phyloP scores from a whole-genome alignment of 53 echinoderm and acorn worm genomes.

The Astropecten irregularis region DNA sequence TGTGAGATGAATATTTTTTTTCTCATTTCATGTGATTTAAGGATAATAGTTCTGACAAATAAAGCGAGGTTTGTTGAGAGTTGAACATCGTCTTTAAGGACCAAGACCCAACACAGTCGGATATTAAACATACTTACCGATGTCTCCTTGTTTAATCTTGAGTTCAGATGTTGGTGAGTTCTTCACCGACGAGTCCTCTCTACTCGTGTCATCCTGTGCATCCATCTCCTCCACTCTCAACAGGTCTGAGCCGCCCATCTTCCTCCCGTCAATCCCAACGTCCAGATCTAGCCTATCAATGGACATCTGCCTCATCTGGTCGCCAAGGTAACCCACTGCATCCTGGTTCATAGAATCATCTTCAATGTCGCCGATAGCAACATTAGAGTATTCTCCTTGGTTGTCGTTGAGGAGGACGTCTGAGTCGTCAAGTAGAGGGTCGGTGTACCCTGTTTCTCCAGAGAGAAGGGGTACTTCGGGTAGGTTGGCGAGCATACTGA shows the following conservation, averaged over 20 bases:
- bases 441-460: neutral
- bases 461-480: conserved; percentile 26
- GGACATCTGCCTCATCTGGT: conserved; percentile 45
- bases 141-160: conserved; percentile 63
- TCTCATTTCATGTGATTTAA: no score
- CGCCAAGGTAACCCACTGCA: conserved; percentile 50
- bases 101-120: no score
- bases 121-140: conserved; percentile 67
- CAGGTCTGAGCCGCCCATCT: conserved; percentile 42
- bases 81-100: no score
- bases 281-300: conserved; percentile 36
- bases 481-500: conserved; percentile 41
- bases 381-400: conserved; percentile 79
- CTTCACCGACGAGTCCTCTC: conserved; percentile 64
- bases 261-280: conserved; percentile 41
- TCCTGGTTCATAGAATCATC: conserved; percentile 63
- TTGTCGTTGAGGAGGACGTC: conserved; percentile 80
- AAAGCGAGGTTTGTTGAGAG: no score
- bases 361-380: conserved; percentile 82
- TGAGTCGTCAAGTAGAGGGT: conserved; percentile 31
- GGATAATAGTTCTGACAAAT: no score
- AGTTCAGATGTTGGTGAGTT: conserved; percentile 66
- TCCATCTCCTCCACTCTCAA: conserved; percentile 60
- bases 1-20: no score
- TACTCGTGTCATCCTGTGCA: conserved; percentile 59